Conservation (phyloP, 2,113 vertebrate species). For the Fulica atra region DNA sequence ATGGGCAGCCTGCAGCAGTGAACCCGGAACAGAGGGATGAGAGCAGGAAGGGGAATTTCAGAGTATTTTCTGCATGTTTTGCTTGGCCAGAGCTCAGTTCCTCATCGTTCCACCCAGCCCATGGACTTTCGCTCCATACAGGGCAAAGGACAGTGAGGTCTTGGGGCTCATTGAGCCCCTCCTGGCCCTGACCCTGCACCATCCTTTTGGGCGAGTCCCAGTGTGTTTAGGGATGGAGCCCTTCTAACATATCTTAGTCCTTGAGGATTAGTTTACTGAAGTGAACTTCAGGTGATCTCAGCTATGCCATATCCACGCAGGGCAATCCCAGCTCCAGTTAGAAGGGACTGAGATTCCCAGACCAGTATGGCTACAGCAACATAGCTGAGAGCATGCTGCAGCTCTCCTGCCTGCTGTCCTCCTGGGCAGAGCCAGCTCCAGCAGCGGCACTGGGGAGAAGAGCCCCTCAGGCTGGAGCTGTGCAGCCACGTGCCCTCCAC, state of each 20-base stretch:
- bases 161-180: background rate
- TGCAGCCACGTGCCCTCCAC: accelerated
- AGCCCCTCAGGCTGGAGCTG: background rate
- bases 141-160: background rate
- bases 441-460: background rate
- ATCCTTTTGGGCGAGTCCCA: background rate
- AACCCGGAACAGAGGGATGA: background rate
- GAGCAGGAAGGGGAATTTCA: background rate
- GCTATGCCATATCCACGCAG: background rate
- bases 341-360: background rate
- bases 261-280: background rate
- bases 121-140: background rate
- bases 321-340: background rate
- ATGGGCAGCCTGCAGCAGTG: background rate
- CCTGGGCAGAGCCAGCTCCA: background rate
- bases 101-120: background rate
- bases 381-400: background rate
- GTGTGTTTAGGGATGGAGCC: background rate
- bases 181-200: background rate
- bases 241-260: background rate
- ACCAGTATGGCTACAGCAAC: background rate
- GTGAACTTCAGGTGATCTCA: background rate
- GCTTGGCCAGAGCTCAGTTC: background rate
- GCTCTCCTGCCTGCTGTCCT: background rate
- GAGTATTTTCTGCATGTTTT: background rate